A percentile compares a stretch with the other conserved stretches of the same genome.
phyloP scores from a whole-genome alignment of 64 coral and sea anemone species.

The Porites lutea region DNA sequence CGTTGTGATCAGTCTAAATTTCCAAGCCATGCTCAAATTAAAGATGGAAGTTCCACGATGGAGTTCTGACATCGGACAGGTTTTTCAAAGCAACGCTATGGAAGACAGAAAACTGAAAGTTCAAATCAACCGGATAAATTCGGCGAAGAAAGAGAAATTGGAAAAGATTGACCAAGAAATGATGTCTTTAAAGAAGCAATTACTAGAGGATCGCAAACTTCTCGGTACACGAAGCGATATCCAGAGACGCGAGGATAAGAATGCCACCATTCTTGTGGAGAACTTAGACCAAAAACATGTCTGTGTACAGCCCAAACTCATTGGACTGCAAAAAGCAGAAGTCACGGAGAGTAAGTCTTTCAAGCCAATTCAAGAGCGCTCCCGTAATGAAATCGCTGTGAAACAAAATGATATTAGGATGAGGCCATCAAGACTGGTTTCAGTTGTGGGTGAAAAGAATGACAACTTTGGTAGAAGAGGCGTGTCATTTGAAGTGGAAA shows the following conservation, averaged over 20 bases:
- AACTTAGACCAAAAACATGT: background rate
- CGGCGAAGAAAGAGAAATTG: background rate
- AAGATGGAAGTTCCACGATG: constrained; percentile 11
- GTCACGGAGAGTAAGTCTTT: background rate
- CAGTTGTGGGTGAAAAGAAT: background rate
- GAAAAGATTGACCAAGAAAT: constrained; percentile 49
- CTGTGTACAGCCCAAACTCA: background rate
- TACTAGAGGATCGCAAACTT: constrained; percentile 38
- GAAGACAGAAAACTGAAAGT: constrained; percentile 46
- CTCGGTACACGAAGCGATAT: constrained; percentile 36
- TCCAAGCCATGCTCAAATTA: background rate
- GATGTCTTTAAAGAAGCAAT: constrained; percentile 14
- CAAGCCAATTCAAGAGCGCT: constrained; percentile 6
- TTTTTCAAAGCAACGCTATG: background rate
- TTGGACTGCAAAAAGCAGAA: background rate
- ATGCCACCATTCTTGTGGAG: background rate
- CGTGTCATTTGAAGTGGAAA: background rate
- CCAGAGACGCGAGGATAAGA: background rate
- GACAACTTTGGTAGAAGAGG: background rate
- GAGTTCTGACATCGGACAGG: background rate
- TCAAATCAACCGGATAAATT: constrained; percentile 23
- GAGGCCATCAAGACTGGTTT: background rate
- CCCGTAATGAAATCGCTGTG: background rate
- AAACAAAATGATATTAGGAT: background rate
- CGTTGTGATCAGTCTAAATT: background rate